Percentiles rank a stretch among this genome's conserved stretches.
phyloP scores from a whole-genome alignment of 1,140 invertebrate species.

The Drosophila mayri region DNA sequence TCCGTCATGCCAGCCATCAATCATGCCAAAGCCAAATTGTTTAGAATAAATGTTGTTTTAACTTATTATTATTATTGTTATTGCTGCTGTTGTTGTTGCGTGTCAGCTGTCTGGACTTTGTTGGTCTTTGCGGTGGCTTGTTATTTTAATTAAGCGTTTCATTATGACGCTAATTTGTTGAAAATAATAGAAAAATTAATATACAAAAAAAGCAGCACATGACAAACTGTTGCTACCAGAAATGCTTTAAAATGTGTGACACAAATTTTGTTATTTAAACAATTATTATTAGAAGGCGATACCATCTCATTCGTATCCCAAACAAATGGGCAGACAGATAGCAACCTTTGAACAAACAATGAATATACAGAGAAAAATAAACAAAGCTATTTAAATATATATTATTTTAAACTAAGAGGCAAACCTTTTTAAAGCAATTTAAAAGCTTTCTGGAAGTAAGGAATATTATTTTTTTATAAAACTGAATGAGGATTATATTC shows the following conservation, averaged over 20 bases:
- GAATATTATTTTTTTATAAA: no score
- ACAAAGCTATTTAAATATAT: background rate
- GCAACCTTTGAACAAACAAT: background rate
- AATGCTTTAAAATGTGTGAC: constrained; percentile 22
- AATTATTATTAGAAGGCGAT: constrained; percentile 37
- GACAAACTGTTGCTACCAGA: constrained; percentile 17
- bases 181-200: background rate
- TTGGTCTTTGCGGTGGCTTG: constrained; percentile 57
- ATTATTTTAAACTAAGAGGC: background rate
- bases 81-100: constrained; percentile 57
- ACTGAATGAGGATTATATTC: no score
- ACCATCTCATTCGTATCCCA: background rate
- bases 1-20: constrained; percentile 60
- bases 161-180: constrained; percentile 78
- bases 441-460: background rate
- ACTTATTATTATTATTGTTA: constrained; percentile 44
- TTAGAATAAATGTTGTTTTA: constrained; percentile 64
- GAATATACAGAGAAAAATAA: background rate
- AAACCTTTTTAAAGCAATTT: background rate
- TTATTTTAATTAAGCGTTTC: constrained; percentile 81
- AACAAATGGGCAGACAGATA: constrained; percentile 7
- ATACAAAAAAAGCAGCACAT: constrained; percentile 13
- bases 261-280: constrained; percentile 23
- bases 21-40: constrained; percentile 61
- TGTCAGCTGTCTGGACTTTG: constrained; percentile 60